Base-by-base conservation (phyloP, 2,888 invertebrate genomes). In the Anoplius nigerrimus region DNA sequence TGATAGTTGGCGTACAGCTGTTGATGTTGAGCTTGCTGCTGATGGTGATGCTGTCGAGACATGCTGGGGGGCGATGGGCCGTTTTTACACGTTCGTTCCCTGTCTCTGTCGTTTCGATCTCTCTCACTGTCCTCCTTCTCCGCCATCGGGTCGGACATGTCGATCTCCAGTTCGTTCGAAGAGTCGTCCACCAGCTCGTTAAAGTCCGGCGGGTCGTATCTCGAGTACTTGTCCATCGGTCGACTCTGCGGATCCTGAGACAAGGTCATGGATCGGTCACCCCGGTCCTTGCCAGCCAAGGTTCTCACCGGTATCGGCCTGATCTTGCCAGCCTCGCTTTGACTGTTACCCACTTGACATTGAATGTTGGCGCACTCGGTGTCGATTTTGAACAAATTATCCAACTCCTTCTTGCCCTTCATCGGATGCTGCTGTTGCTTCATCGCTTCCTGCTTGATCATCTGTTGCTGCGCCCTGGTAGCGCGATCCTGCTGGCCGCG, bases 121-220 rank as follows among this genome's bases (percentile, higher is more conserved):
- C 90, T 90, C 45, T 92, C 92, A 11, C 90, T 90, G 16, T 93
- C 93, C 63, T 92, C 92, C 80, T 91, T 92, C 63, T 93, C 93
- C n/a, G 91, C 91, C 24, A 91, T 90, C 52, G 93, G 91, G 78
- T 94, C 94, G 0, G 94, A 93, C 92, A 94, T 94, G 85, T 94
- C 94, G 79, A 95, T 95, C 87, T 95, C 94, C 63, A 95, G 86
- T 83, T 95, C 94, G 83, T 94, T 94, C 67, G 94, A 94, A 48
- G 94, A 94, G 79, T 94, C 94, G 87, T 94, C 94, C 5, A 93
- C 94, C 21, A 87, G 70, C 84, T 95, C 95, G 87, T 94, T 94
- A 84, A 95, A 95, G 85, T 94, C 94, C 1, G 92, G 92, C 5
- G 93, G 93, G 67, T 94, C 93, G 87, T 94, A 95, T 69, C 93